Conservation (phyloP, 2,797 vertebrate genomes). For the Clarias pachynema region DNA sequence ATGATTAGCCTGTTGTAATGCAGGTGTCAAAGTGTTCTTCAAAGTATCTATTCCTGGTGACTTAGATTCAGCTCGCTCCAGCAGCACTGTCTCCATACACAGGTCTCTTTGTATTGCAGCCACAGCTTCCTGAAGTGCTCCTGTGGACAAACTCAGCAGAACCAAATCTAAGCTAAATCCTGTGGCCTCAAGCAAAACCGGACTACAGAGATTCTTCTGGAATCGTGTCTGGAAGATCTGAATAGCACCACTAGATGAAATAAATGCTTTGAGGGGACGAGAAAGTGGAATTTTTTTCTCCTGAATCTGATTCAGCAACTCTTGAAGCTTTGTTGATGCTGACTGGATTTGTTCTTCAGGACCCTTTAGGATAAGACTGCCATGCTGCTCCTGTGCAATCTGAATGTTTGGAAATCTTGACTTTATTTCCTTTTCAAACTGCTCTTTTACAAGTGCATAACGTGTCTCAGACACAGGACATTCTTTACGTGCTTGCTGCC, state of each 20-base stretch:
- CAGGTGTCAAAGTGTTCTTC: slow-evolving; percentile 54
- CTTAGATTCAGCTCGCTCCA: slow-evolving; percentile 49
- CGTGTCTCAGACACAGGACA: slow-evolving; percentile 45
- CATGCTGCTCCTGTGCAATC: neutral
- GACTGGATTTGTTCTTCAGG: slow-evolving; percentile 46
- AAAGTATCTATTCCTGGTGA: slow-evolving; percentile 51
- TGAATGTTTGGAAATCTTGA: slow-evolving; percentile 42
- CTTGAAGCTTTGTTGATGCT: slow-evolving; percentile 46
- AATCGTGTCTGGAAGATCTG: slow-evolving; percentile 60
- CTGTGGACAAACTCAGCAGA: slow-evolving; percentile 63
- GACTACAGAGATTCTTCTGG: slow-evolving; percentile 56
- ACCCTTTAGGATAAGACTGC: slow-evolving; percentile 59
- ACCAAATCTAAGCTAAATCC: slow-evolving; percentile 50
- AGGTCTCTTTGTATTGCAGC: slow-evolving; percentile 58
- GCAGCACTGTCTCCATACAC: slow-evolving; percentile 14
- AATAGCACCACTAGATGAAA: slow-evolving; percentile 50
- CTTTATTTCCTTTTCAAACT: slow-evolving; percentile 52
- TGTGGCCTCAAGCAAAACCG: slow-evolving; percentile 55
- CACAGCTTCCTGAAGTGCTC: slow-evolving; percentile 61
- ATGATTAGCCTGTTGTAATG: slow-evolving; percentile 51
- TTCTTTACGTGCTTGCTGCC: slow-evolving; percentile 31
- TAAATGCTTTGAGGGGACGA: slow-evolving; percentile 51
- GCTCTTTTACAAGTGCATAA: slow-evolving; percentile 59
- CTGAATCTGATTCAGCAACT: slow-evolving; percentile 51
- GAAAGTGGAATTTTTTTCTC: slow-evolving; percentile 49